Conservation (phyloP, 2,888 invertebrate species). For the Pomacea canaliculata region DNA sequence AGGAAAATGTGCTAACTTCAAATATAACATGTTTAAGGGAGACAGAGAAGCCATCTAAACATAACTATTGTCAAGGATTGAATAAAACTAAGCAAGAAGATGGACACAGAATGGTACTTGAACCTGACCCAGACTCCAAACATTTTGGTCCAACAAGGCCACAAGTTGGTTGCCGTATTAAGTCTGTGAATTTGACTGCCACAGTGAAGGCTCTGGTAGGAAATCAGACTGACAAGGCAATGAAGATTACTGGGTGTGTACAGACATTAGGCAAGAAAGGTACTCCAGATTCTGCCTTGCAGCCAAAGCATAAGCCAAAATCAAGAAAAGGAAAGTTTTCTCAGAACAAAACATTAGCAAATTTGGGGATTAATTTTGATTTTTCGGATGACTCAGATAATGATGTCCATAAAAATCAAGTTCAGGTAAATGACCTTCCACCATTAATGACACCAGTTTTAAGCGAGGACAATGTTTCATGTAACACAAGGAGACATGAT, state of each 20-base stretch:
- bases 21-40: too few species aligned
- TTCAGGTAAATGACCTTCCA: too few species aligned
- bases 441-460: too few species aligned
- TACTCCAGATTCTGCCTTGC: background rate
- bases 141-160: too few species aligned
- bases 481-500: too few species aligned
- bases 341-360: constrained; percentile 9
- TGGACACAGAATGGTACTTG: background rate
- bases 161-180: too few species aligned
- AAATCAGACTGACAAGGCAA: background rate
- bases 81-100: background rate
- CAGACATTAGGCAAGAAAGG: background rate
- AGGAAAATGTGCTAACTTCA: too few species aligned
- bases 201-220: background rate
- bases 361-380: constrained; percentile 22
- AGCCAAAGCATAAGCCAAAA: background rate
- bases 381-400: constrained; percentile 23
- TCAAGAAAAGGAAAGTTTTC: background rate
- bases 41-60: too few species aligned
- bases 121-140: too few species aligned
- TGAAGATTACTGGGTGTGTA: background rate
- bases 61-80: too few species aligned
- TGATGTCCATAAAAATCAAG: background rate
- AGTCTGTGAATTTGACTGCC: too few species aligned
- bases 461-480: too few species aligned